These are phyloP conservation scores for Tragelaphus scriptus DNA, from an alignment of 2,113 vertebrate genomes.

Conservation along the genomic window DNA sequence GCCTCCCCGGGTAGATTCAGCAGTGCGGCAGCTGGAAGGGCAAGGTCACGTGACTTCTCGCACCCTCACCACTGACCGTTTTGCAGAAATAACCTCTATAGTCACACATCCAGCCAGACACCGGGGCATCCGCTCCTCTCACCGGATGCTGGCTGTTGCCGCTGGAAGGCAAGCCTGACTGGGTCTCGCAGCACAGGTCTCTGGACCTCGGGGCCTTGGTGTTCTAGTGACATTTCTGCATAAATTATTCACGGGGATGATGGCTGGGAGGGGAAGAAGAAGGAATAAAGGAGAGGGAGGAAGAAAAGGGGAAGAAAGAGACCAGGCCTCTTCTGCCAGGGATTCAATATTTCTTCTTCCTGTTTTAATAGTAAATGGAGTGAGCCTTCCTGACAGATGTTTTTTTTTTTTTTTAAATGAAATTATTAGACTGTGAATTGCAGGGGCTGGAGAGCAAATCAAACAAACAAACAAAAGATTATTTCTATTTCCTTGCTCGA, in stretches of 20 bases:
- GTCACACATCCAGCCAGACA: not conserved
- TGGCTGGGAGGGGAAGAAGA: fast-evolving
- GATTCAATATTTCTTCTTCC: not conserved
- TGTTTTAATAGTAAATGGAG: not conserved
- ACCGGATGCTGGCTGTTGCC: fast-evolving
- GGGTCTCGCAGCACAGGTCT: fast-evolving
- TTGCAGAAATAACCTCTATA: not conserved
- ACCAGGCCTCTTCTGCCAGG: fast-evolving
- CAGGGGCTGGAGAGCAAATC: not conserved
- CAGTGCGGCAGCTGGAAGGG: not conserved
- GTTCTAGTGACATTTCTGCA: not conserved
- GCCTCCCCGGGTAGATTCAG: too few relatives aligned
- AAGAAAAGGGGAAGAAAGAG: fast-evolving
- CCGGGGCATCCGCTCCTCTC: fast-evolving
- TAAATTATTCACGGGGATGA: too few relatives aligned
- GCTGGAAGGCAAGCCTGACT: too few relatives aligned
- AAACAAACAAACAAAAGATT: not conserved
- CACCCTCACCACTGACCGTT: not conserved
- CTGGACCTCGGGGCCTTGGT: not conserved
- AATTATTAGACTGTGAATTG: not conserved
- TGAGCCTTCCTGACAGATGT: not conserved
- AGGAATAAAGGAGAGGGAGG: too few relatives aligned
- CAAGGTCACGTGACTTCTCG: not conserved
- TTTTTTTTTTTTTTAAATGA: constrained; percentile 10
- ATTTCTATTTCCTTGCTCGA: not conserved